Percentiles rank a stretch among this genome's conserved stretches.
Conservation (phyloP, 2,113 vertebrate species). For the Ceratotherium simum region DNA sequence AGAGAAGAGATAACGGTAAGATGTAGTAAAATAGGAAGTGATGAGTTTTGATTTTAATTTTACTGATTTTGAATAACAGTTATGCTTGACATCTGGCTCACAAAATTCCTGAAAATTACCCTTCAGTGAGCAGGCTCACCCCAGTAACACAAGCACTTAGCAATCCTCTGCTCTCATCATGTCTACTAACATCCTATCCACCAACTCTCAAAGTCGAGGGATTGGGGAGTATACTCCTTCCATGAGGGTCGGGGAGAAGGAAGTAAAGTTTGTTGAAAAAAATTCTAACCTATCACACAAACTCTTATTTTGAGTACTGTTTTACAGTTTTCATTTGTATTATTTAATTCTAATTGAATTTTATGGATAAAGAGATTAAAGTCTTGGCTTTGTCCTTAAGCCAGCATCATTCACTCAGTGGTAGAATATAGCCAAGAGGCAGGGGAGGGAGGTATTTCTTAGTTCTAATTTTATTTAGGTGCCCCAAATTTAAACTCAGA, state of each 20-base stretch:
- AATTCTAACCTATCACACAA: not conserved
- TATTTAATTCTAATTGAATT: not conserved
- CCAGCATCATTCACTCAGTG: not conserved
- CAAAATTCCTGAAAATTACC: not conserved
- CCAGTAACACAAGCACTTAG: not conserved
- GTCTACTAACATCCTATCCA: not conserved
- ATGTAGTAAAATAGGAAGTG: not conserved
- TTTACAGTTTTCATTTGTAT: not conserved
- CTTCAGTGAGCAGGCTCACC: accelerated
- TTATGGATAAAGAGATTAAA: not conserved
- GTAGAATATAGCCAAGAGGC: not conserved
- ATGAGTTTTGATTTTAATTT: not conserved
- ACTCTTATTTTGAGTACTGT: not conserved
- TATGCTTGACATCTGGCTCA: not conserved
- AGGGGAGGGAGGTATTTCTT: not conserved
- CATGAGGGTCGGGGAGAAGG: not conserved
- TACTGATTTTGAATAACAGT: not conserved
- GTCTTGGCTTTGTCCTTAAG: not conserved
- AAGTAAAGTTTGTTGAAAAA: not conserved
- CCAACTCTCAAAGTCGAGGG: not conserved
- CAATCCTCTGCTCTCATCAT: not conserved
- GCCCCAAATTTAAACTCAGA: conserved; percentile 15
- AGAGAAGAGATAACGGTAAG: not conserved
- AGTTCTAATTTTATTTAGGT: not conserved
- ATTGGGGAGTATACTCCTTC: not conserved